Evolutionary conservation across 2,888 invertebrate genomes (phyloP).

Genomic region (Pachycephus smyrnensis): DNA sequence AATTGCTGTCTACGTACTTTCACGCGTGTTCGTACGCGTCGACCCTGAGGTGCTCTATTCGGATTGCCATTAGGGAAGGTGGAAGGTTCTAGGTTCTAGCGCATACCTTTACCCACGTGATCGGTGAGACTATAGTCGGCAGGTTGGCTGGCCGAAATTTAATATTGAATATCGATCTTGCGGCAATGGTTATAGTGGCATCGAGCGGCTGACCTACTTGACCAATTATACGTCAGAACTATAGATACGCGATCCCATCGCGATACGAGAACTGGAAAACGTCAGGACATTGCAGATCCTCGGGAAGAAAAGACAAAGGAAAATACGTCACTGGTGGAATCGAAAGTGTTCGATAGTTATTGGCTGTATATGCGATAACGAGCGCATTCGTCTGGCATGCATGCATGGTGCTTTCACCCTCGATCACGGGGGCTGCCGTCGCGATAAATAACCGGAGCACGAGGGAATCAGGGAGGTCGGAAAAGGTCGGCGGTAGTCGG

Average conservation of each 20-base stretch:
- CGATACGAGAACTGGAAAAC: conserved; percentile 31
- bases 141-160: conserved; percentile 37
- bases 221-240: conserved; percentile 27
- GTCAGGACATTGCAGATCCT: conserved; percentile 6
- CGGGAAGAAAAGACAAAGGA: background rate
- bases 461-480: conserved; percentile 11
- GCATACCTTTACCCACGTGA: too few species aligned
- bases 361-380: conserved; percentile 11
- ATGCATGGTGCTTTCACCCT: conserved; percentile 29
- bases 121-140: too few species aligned
- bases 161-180: conserved; percentile 52
- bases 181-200: background rate
- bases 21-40: too few species aligned
- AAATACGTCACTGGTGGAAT: too few species aligned
- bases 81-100: too few species aligned
- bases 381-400: conserved; percentile 34
- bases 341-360: too few species aligned
- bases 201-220: conserved; percentile 33
- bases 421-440: conserved; percentile 18
- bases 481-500: background rate
- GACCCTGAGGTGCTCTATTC: too few species aligned
- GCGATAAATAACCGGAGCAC: conserved; percentile 41
- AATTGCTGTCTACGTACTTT: too few species aligned
- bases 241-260: conserved; percentile 46
- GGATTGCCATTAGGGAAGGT: too few species aligned